phyloP scores from a whole-genome alignment of 2,888 invertebrate genomes.

The Teinopalpus imperialis region DNA sequence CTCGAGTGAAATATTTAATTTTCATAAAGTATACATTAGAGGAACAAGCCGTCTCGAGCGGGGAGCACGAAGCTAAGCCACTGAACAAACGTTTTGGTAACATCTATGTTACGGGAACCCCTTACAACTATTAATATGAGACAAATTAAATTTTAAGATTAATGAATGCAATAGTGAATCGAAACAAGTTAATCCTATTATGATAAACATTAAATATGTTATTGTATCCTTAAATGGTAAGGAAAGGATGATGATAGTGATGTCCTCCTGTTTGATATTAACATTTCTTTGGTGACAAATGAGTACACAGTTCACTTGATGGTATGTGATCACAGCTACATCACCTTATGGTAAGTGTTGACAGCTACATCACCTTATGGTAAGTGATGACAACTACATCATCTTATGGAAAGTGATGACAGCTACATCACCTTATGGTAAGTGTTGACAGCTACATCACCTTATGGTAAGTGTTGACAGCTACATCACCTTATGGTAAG shows the following conservation, averaged over 20 bases:
- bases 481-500: too few species aligned
- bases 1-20: constrained; percentile 79
- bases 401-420: too few species aligned
- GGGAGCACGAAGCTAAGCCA: constrained; percentile 34
- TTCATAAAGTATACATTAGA: constrained; percentile 79
- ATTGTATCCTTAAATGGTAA: background rate
- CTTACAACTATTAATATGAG: constrained; percentile 24
- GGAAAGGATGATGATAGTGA: background rate
- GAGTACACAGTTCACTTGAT: too few species aligned
- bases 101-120: constrained; percentile 25
- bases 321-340: too few species aligned
- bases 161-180: constrained; percentile 16
- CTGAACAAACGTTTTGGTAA: constrained; percentile 34
- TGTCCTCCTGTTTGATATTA: too few species aligned
- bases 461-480: too few species aligned
- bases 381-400: too few species aligned
- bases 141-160: constrained; percentile 25
- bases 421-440: too few species aligned
- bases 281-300: too few species aligned
- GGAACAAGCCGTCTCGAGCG: constrained; percentile 48
- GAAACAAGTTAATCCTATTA: constrained; percentile 5
- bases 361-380: too few species aligned
- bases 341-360: too few species aligned
- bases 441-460: too few species aligned
- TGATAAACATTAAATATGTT: background rate